phyloP scores from a whole-genome alignment of 1,140 invertebrate genomes.

The Lasioglossum baleicum region DNA sequence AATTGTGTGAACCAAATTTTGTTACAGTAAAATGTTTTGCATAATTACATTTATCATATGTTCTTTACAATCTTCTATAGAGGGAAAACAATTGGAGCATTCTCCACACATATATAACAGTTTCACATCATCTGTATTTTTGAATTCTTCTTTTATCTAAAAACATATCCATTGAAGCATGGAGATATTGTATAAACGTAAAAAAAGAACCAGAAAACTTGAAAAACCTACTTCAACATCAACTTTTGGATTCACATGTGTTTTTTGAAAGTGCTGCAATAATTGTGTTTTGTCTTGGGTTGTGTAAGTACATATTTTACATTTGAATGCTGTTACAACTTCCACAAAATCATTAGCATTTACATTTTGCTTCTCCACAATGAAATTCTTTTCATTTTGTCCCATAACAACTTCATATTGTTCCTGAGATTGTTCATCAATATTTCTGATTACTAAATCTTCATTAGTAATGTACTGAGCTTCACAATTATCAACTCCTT shows the following conservation, averaged over 20 bases:
- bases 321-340: constrained; percentile 75
- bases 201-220: not conserved
- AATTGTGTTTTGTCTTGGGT: constrained; percentile 71
- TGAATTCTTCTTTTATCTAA: constrained; percentile 58
- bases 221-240: constrained; percentile 48
- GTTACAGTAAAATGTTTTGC: constrained; percentile 24
- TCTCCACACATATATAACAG: constrained; percentile 78
- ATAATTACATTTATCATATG: constrained; percentile 79
- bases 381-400: constrained; percentile 47
- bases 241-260: constrained; percentile 66
- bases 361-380: constrained; percentile 60
- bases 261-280: constrained; percentile 70
- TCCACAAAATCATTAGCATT: constrained; percentile 73
- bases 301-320: constrained; percentile 74
- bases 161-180: constrained; percentile 28
- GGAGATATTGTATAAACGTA: not conserved
- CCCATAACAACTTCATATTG: constrained; percentile 47
- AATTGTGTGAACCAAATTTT: not conserved
- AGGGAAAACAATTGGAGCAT: constrained; percentile 78
- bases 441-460: constrained; percentile 38
- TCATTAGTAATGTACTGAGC: constrained; percentile 49
- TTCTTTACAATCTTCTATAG: constrained; percentile 78
- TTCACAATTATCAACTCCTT: constrained; percentile 47
- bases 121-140: constrained; percentile 65
- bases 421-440: constrained; percentile 44